Evolutionary conservation across 2,888 invertebrate species (phyloP).

Genomic region (Electrophaes corylata): DNA sequence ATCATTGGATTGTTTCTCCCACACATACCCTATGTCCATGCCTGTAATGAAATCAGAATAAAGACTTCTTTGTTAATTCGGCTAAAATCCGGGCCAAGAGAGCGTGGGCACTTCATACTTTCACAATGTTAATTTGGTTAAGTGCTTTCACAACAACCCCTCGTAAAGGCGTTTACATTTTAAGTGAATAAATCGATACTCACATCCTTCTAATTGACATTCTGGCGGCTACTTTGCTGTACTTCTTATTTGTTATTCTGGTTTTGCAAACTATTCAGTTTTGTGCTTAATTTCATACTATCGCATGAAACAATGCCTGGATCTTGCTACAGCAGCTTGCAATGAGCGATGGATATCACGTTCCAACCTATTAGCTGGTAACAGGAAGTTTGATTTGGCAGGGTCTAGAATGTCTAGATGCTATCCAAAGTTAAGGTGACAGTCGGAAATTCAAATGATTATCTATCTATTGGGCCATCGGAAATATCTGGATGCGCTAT

Average conservation of each 20-base stretch:
- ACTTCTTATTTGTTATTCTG: constrained; percentile 22
- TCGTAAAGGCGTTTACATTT: constrained; percentile 25
- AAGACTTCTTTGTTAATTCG: constrained; percentile 24
- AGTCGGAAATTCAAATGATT: background rate
- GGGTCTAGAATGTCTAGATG: background rate
- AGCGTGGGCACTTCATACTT: constrained; percentile 34
- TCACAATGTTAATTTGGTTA: constrained; percentile 43
- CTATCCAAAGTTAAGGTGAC: background rate
- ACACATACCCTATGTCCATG: constrained; percentile 22
- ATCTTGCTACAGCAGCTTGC: background rate
- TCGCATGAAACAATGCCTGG: background rate
- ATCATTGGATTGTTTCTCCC: background rate
- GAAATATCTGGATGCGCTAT: background rate
- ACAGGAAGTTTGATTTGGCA: background rate
- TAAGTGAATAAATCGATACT: constrained; percentile 33
- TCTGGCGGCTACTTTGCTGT: constrained; percentile 13
- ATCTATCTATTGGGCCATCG: background rate
- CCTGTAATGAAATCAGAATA: constrained; percentile 36
- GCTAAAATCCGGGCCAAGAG: constrained; percentile 26
- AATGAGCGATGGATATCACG: background rate
- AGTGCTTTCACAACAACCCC: constrained; percentile 34
- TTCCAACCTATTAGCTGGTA: background rate
- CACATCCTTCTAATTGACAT: constrained; percentile 29
- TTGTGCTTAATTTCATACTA: background rate
- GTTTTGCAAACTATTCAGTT: constrained; percentile 11